Conservation (phyloP, 2,888 invertebrate genomes). For the Pyrrhosoma nymphula region DNA sequence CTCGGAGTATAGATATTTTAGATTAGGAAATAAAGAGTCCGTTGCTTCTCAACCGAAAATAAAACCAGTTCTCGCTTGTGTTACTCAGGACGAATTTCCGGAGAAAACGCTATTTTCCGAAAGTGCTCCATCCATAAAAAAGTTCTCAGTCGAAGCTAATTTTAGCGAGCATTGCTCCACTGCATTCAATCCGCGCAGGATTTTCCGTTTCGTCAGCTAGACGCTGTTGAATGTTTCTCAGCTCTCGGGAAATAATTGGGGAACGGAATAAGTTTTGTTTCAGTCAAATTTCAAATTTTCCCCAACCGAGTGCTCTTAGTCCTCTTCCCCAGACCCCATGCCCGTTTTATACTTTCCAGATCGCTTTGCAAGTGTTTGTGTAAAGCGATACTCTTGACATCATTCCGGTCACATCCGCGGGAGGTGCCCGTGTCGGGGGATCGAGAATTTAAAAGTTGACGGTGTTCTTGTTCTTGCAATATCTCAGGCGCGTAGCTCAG, state of each 20-base stretch:
- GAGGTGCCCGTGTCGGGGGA: neutral
- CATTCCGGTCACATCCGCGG: neutral
- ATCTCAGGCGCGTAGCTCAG: too few relatives aligned
- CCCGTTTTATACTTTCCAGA: neutral
- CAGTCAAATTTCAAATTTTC: neutral
- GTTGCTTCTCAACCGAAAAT: too few relatives aligned
- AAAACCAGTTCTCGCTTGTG: too few relatives aligned
- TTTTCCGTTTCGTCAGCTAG: neutral
- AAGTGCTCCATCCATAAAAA: too few relatives aligned
- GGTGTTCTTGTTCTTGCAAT: neutral
- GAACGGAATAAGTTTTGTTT: neutral
- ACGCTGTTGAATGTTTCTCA: neutral
- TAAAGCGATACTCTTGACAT: neutral
- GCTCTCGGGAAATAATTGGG: neutral
- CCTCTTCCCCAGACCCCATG: neutral
- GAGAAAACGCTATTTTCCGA: too few relatives aligned
- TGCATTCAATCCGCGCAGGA: too few relatives aligned
- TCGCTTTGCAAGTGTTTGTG: neutral
- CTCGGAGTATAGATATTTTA: too few relatives aligned
- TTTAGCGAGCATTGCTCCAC: too few relatives aligned
- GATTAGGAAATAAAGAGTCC: too few relatives aligned
- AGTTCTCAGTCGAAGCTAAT: too few relatives aligned
- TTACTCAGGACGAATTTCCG: too few relatives aligned
- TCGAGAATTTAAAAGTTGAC: neutral
- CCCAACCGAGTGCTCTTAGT: neutral